These are phyloP conservation scores for Aporrectodea caliginosa DNA, from an alignment of 1,140 invertebrate genomes.

Conservation along the genomic window DNA sequence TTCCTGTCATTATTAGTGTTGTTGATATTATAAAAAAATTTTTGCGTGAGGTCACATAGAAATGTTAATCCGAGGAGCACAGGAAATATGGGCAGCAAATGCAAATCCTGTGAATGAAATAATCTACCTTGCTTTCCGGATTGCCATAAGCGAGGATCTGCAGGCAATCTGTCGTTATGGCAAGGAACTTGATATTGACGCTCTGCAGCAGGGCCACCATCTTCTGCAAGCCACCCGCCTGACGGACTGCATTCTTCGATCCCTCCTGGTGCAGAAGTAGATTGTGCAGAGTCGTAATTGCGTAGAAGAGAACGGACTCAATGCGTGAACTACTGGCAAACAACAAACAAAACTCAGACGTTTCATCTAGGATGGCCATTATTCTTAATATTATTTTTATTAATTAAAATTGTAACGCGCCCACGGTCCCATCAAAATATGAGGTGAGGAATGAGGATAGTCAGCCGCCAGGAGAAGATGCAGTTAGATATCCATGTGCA, in stretches of 20 bases:
- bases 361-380: too few species aligned
- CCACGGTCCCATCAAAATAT: too few species aligned
- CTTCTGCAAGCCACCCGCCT: slow-evolving; percentile 93
- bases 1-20: too few species aligned
- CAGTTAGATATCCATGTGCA: too few species aligned
- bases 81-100: neutral
- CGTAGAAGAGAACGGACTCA: slow-evolving; percentile 96
- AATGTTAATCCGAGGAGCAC: neutral
- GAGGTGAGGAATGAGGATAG: too few species aligned
- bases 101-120: neutral
- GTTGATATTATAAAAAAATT: neutral
- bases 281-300: slow-evolving; percentile 96
- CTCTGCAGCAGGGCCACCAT: slow-evolving; percentile 93
- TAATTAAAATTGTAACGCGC: too few species aligned
- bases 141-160: slow-evolving; percentile 98
- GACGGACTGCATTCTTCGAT: slow-evolving; percentile 92
- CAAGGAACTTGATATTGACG: slow-evolving; percentile 87
- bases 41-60: neutral
- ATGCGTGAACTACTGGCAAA: slow-evolving; percentile 74
- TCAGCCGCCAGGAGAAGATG: too few species aligned
- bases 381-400: too few species aligned
- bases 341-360: too few species aligned
- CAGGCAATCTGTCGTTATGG: slow-evolving; percentile 95
- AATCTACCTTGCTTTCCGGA: slow-evolving; percentile 81
- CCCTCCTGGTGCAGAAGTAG: slow-evolving; percentile 93